Base-by-base conservation (phyloP, 2,888 invertebrate genomes). In the Euplagia quadripunctaria region DNA sequence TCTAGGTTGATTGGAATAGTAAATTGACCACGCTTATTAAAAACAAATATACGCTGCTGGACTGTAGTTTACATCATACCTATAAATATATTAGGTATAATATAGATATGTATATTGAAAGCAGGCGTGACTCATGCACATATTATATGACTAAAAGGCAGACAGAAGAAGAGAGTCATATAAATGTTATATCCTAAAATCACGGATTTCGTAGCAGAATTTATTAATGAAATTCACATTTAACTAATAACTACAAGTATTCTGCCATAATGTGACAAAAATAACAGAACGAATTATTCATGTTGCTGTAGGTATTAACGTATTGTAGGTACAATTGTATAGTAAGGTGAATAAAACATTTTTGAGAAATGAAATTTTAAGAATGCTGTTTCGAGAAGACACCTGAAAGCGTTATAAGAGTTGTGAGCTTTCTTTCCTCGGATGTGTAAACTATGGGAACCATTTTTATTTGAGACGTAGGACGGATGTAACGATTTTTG, bases 351-450 rank as follows among this genome's bases (percentile, higher is more conserved):
- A 74, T 72, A 81, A 82, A 78, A 85, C 80, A 83, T 82, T 82
- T 79, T 79, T 82, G 79, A 78, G 77, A 82, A 79, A 87, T 84
- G 83, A 83, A 81, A 84, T 85, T 86, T 82, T 79, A 82, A 87
- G 83, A 85, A 83, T 84, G 82, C 80, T 82, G 80, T 82, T 82
- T 86, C 82, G 79, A 75, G 77, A 83, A 79, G 82, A 82, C 83
- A 83, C 77, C 82, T 81, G 82, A 82, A 83, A 87, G 83, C 86
- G 84, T 86, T 87, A 85, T 86, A 84, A 87, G 83, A 87, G 83
- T 77, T 79, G 82, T 80, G 82, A 85, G 88, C 80, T 85, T 86
- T 87, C 84, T 83, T 86, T 87, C 85, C 82, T 86, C 79, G 68
- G 70, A 84, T 80, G 80, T 84, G 77, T 83, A 81, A 79, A 79